These are phyloP conservation scores for Cinclus mexicanus DNA, from an alignment of 2,113 vertebrate genomes.

Conservation along the genomic window DNA sequence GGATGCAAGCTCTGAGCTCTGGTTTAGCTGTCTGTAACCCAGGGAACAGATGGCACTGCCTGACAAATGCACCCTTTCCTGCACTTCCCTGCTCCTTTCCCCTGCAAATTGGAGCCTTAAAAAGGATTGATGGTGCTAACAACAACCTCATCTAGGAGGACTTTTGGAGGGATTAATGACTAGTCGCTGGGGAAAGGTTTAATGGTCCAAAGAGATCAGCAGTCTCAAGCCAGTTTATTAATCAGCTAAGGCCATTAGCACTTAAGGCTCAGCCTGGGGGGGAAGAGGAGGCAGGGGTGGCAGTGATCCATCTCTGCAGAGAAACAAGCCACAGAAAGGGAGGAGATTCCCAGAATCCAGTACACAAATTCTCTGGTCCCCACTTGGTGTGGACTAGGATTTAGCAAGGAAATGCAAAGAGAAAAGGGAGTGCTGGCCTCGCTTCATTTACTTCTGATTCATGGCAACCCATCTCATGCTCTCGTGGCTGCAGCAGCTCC, in stretches of 20 bases:
- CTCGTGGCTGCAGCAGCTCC: background rate
- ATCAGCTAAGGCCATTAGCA: slow-evolving; percentile 22
- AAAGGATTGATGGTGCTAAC: slow-evolving; percentile 49
- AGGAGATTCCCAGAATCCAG: background rate
- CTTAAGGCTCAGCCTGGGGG: background rate
- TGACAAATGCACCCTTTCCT: background rate
- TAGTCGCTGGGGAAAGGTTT: slow-evolving; percentile 2
- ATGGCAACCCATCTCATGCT: background rate
- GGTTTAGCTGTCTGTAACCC: background rate
- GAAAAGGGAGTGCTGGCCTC: background rate
- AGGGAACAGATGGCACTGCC: background rate
- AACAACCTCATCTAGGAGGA: background rate
- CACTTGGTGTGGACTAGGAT: background rate
- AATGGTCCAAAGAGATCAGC: slow-evolving; percentile 55
- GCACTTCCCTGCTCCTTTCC: background rate
- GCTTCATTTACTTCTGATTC: background rate
- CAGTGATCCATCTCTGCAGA: background rate
- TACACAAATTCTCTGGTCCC: background rate
- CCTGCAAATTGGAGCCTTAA: slow-evolving; percentile 32
- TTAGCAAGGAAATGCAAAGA: background rate
- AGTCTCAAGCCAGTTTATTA: slow-evolving; percentile 46
- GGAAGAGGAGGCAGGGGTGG: background rate
- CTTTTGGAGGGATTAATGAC: slow-evolving; percentile 41
- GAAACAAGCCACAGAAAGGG: background rate
- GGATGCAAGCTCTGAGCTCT: background rate